These are phyloP conservation scores for Parambassis ranga DNA, from an alignment of 2,797 vertebrate species.

Conservation along the genomic window DNA sequence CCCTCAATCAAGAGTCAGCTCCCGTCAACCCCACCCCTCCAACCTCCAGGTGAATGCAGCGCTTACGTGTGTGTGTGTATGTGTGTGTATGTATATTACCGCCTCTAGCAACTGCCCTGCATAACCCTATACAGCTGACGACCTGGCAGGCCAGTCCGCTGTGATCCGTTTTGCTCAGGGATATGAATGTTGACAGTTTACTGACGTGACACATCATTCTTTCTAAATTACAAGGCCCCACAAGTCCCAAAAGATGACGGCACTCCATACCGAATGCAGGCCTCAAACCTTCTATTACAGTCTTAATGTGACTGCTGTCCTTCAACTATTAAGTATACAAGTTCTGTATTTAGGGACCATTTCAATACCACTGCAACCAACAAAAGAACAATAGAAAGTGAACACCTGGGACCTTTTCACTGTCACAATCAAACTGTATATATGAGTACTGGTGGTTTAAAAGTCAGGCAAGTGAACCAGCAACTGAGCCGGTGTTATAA, in stretches of 20 bases:
- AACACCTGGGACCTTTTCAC: no score
- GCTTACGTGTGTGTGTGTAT: background rate
- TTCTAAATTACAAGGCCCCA: slow-evolving; percentile 13
- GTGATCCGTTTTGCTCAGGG: slow-evolving; percentile 7
- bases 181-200: slow-evolving; percentile 16
- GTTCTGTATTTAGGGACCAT: no score
- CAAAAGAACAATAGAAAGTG: no score
- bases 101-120: background rate
- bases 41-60: slow-evolving; percentile 16
- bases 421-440: no score
- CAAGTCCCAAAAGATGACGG: background rate
- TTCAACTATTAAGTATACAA: no score
- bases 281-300: background rate
- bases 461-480: no score
- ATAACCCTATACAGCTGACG: background rate
- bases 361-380: no score
- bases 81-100: slow-evolving; percentile 26
- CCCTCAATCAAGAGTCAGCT: slow-evolving; percentile 61
- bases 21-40: slow-evolving; percentile 34
- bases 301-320: background rate
- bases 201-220: background rate
- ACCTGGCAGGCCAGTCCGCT: slow-evolving; percentile 15
- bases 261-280: background rate
- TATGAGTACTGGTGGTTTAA: no score
- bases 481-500: no score